Percentiles rank a stretch among this genome's conserved stretches.
Evolutionary conservation across 2,113 vertebrate species (phyloP).

Genomic region (Gymnarchus niloticus): DNA sequence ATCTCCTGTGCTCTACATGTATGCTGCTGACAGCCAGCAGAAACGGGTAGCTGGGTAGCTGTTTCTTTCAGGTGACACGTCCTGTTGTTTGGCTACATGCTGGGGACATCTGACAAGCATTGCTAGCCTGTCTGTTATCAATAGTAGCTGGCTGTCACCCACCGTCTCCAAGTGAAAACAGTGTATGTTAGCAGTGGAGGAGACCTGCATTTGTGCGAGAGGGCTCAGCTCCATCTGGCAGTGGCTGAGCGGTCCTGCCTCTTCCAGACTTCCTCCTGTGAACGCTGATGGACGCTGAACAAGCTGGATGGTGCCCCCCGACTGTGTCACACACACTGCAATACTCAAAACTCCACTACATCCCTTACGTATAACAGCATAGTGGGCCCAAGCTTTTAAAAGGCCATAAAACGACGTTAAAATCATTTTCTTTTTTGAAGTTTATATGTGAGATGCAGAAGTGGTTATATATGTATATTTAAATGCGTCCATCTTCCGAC

Average conservation of each 20-base stretch:
- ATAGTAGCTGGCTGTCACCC: neutral
- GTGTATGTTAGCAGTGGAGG: neutral
- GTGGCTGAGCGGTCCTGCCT: neutral
- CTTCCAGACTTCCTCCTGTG: neutral
- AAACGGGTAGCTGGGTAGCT: neutral
- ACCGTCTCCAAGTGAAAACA: neutral
- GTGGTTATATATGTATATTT: slow-evolving; percentile 64
- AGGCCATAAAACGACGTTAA: neutral
- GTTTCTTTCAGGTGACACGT: neutral
- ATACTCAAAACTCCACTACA: neutral
- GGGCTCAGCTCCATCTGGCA: neutral
- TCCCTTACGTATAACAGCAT: neutral
- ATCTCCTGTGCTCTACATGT: neutral
- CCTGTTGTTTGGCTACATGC: neutral
- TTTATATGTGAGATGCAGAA: slow-evolving; percentile 53
- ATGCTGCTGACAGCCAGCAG: neutral
- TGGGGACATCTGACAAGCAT: neutral
- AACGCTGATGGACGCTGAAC: neutral
- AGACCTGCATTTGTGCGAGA: neutral
- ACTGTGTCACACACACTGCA: neutral
- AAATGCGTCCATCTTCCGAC: slow-evolving; percentile 37
- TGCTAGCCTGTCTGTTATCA: neutral
- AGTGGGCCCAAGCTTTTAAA: neutral
- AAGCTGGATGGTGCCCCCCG: neutral
- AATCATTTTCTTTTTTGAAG: neutral